Evolutionary conservation across 2,797 vertebrate genomes (phyloP), one percentile per base, ranked within the genome.

Genomic region (Monodelphis domestica): DNA sequence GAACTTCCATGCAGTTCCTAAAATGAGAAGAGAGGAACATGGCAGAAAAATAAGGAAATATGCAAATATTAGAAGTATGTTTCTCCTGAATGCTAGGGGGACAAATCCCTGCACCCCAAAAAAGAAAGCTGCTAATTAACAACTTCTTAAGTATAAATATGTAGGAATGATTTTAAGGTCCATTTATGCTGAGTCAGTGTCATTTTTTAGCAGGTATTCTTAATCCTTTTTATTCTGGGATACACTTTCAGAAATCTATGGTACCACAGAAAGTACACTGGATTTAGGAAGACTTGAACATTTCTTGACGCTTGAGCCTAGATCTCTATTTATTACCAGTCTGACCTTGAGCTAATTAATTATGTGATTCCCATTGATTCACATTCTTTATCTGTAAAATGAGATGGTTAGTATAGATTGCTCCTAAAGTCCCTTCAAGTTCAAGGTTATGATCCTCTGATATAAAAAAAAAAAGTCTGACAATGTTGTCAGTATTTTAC

Each of bases 1-100:
- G 97, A 96, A 98, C 98, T 92, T 98, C 98, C 0, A 97, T 70
- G 56, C 98, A 99, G 95, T 88, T 98, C 97, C 99, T 99, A 97
- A 56, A 55, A 94, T 63, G 91, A 53, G 78, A 95, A 95, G 96
- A 92, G 30, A 95, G 92, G 95, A 91, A 97, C 10, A 3, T 38
- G 55, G 54, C 94, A 84, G 90, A 92, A 91, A 95, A 33, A 9
- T 93, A 54, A 89, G 95, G 89, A 91, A 30, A 90, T 2, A 7
- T 53, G 26, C 33, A 29, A 92, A 53, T 33, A 30, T 3, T 57
- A 87, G 3, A 53, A 4, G 50, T 0, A 12, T 11, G 89, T 92
- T 95, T 30, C 55, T 88, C 53, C 1, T 5, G 17, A 38, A n/a
- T 38, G 3, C 45, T 59, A 10, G 52, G 5, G 24, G 9, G 12